Conservation (phyloP, 2,888 invertebrate species). For the Desoria tigrina region DNA sequence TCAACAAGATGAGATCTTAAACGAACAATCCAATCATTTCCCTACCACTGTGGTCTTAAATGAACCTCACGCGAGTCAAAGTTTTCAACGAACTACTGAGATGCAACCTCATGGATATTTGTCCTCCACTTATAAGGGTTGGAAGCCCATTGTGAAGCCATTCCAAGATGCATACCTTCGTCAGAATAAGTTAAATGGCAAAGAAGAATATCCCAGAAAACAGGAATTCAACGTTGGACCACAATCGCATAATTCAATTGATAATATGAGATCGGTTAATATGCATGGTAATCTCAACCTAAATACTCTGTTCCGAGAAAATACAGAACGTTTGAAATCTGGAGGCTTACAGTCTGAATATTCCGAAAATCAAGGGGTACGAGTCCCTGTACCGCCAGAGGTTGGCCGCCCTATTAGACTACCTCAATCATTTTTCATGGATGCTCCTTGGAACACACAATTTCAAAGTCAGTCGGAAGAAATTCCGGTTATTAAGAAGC, state of each 20-base stretch:
- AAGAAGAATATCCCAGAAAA: conserved; percentile 1
- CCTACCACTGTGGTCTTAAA: not conserved
- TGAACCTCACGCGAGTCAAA: not conserved
- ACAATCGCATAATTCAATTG: not conserved
- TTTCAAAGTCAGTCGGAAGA: conserved; percentile 49
- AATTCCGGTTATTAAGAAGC: conserved; percentile 45
- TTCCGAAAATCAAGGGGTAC: conserved; percentile 36
- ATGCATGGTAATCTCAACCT: conserved; percentile 28
- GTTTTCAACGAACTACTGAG: not conserved
- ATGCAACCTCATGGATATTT: conserved; percentile 44
- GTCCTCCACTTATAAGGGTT: conserved; percentile 51
- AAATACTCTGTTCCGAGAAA: conserved; percentile 51
- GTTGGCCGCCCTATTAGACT: conserved; percentile 41
- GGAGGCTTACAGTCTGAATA: conserved; percentile 29
- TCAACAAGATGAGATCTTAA: conserved; percentile 19
- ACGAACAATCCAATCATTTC: conserved; percentile 10
- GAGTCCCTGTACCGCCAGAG: conserved; percentile 46
- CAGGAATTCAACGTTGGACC: not conserved
- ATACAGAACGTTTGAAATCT: conserved; percentile 46
- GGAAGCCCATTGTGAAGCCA: conserved; percentile 52
- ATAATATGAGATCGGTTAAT: not conserved
- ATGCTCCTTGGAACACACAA: conserved; percentile 38
- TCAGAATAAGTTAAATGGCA: not conserved
- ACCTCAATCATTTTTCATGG: conserved; percentile 40
- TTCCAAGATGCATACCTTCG: conserved; percentile 40